Evolutionary conservation across 2,888 invertebrate genomes (phyloP).

Genomic region (Ecdyonurus torrentis): DNA sequence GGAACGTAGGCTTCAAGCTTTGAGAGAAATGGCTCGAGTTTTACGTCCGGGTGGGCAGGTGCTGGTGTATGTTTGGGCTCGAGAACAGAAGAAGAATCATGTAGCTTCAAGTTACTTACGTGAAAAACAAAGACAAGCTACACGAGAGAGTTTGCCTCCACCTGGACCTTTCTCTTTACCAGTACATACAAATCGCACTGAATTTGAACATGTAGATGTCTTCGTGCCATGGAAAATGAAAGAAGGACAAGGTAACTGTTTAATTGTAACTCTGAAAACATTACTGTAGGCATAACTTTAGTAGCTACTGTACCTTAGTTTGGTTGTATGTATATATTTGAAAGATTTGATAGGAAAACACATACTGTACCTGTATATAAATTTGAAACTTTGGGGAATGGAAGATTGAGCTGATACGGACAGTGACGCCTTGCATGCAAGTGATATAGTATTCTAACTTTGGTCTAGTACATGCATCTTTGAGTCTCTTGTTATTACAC

Average conservation of each 20-base stretch:
- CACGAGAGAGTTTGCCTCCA: neutral
- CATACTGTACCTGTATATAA: no score
- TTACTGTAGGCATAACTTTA: no score
- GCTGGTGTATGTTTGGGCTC: slow-evolving; percentile 93
- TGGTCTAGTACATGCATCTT: no score
- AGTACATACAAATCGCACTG: slow-evolving; percentile 78
- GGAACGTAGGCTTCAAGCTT: slow-evolving; percentile 54
- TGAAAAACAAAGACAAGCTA: slow-evolving; percentile 21
- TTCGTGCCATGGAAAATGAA: slow-evolving; percentile 90
- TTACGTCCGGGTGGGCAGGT: slow-evolving; percentile 56
- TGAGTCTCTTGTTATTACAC: no score
- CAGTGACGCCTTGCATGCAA: no score
- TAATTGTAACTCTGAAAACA: no score
- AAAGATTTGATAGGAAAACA: no score
- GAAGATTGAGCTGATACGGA: no score
- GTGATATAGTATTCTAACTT: no score
- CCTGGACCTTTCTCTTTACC: slow-evolving; percentile 35
- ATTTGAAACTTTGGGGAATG: no score
- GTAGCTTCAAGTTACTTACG: slow-evolving; percentile 53
- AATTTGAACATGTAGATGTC: slow-evolving; percentile 78
- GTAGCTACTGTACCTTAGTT: no score
- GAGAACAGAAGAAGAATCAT: slow-evolving; percentile 56
- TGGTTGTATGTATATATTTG: no score
- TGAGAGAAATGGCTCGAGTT: slow-evolving; percentile 58
- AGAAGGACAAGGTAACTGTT: slow-evolving; percentile 14